Percentiles rank a stretch among this genome's conserved stretches.
phyloP scores from a whole-genome alignment of 92 coral and sea anemone genomes.

The Phenganax marumi region DNA sequence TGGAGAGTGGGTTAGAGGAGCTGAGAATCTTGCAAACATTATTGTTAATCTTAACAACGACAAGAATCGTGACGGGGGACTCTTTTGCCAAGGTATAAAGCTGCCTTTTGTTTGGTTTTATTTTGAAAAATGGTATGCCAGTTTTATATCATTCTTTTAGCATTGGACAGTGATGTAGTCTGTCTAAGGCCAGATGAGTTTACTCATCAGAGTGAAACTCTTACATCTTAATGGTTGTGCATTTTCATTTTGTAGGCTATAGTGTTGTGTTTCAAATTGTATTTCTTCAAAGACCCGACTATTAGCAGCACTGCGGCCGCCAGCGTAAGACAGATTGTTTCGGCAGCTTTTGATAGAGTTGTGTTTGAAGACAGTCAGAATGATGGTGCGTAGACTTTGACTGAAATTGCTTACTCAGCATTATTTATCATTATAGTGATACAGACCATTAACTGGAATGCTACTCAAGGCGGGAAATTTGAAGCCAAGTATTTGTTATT shows the following conservation, averaged over 20 bases:
- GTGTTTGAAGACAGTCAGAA: conserved; percentile 70
- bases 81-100: conserved; percentile 74
- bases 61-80: conserved; percentile 87
- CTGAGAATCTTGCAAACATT: conserved; percentile 87
- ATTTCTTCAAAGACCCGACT: conserved; percentile 87
- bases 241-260: conserved; percentile 67
- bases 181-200: neutral
- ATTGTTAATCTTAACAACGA: conserved; percentile 79
- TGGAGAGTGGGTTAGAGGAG: conserved; percentile 95
- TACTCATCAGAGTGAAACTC: neutral
- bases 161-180: neutral
- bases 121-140: neutral
- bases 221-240: neutral
- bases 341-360: conserved; percentile 93
- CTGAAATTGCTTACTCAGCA: too few species aligned
- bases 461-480: too few species aligned
- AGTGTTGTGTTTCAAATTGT: conserved; percentile 91
- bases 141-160: neutral
- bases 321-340: conserved; percentile 94
- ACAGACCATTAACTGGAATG: too few species aligned
- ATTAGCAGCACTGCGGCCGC: conserved; percentile 97
- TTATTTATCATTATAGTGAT: too few species aligned
- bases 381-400: conserved; percentile 50
- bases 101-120: too few species aligned
- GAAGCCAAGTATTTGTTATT: too few species aligned